A percentile compares a stretch with the other conserved stretches of the same genome.
phyloP scores from a whole-genome alignment of 2,888 invertebrate species.

The Orthosia incerta region DNA sequence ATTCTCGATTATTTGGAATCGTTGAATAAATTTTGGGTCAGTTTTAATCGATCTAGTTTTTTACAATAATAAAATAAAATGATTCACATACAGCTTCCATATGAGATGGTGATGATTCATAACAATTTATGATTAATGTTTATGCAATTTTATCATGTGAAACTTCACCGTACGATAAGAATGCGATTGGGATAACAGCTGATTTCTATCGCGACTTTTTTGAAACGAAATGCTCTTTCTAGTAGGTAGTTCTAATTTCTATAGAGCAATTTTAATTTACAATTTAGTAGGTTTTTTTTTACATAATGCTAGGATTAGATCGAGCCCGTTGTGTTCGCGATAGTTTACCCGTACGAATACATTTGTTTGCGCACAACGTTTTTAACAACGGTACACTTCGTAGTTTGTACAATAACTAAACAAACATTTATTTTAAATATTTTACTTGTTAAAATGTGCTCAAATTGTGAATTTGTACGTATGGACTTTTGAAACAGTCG shows the following conservation, averaged over 20 bases:
- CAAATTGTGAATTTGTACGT: conserved; percentile 24
- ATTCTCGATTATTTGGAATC: conserved; percentile 77
- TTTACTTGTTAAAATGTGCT: conserved; percentile 44
- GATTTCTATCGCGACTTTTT: conserved; percentile 30
- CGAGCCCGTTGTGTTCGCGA: conserved; percentile 11
- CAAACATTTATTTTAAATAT: conserved; percentile 52
- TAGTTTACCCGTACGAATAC: conserved; percentile 4
- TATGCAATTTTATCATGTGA: conserved; percentile 72
- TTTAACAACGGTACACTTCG: conserved; percentile 34
- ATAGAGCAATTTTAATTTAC: conserved; percentile 14
- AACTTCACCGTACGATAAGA: conserved; percentile 59
- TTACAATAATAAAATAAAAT: conserved; percentile 71
- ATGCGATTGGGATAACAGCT: conserved; percentile 64
- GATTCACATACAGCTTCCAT: conserved; percentile 74
- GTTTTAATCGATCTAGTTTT: conserved; percentile 72
- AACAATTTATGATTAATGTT: conserved; percentile 72
- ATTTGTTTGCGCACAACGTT: conserved; percentile 43
- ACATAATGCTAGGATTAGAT: conserved; percentile 15
- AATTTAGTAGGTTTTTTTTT: conserved; percentile 19
- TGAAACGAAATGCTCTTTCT: conserved; percentile 19
- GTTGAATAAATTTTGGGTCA: conserved; percentile 80
- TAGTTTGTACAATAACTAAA: conserved; percentile 37
- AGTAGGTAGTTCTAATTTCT: conserved; percentile 7
- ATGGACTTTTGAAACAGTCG: conserved; percentile 26
- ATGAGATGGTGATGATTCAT: conserved; percentile 69